These are phyloP conservation scores for Agrochola circellaris DNA, from an alignment of 2,888 invertebrate species.

Conservation along the genomic window DNA sequence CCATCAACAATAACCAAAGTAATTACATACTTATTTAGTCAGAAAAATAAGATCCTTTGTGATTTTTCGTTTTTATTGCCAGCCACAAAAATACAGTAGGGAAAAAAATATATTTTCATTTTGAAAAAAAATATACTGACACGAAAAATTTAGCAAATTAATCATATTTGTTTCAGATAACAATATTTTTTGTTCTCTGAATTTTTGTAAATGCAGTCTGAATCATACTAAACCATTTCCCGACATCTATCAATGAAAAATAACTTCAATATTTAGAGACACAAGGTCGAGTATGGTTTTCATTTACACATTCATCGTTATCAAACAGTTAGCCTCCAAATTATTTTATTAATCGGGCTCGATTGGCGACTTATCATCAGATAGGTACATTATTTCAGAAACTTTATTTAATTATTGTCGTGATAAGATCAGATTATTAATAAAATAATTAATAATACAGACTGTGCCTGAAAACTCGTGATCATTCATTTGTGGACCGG, in stretches of 20 bases:
- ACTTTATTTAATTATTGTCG: slow-evolving; percentile 2
- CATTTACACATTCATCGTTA: slow-evolving; percentile 25
- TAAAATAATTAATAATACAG: slow-evolving; percentile 5
- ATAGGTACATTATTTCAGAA: slow-evolving; percentile 22
- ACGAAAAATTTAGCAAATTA: neutral
- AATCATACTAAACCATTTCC: slow-evolving; percentile 36
- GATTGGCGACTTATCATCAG: slow-evolving; percentile 23
- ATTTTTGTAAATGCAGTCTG: slow-evolving; percentile 30
- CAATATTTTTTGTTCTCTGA: slow-evolving; percentile 4
- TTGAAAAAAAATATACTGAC: no score
- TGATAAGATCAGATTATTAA: slow-evolving; percentile 24
- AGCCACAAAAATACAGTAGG: neutral
- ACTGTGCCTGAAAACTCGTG: neutral
- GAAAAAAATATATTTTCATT: neutral
- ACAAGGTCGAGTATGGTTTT: slow-evolving; percentile 29
- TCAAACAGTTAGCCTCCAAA: slow-evolving; percentile 48
- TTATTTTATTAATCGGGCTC: slow-evolving; percentile 39
- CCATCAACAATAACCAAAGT: neutral
- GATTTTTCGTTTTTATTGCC: neutral
- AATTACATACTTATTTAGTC: neutral
- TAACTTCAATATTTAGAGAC: neutral
- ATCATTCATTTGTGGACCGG: neutral
- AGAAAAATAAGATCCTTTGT: neutral
- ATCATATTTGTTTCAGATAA: neutral
- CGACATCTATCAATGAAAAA: neutral